Evolutionary conservation across 2,888 invertebrate genomes (phyloP).

Genomic region (Sminthurinus aureus): DNA sequence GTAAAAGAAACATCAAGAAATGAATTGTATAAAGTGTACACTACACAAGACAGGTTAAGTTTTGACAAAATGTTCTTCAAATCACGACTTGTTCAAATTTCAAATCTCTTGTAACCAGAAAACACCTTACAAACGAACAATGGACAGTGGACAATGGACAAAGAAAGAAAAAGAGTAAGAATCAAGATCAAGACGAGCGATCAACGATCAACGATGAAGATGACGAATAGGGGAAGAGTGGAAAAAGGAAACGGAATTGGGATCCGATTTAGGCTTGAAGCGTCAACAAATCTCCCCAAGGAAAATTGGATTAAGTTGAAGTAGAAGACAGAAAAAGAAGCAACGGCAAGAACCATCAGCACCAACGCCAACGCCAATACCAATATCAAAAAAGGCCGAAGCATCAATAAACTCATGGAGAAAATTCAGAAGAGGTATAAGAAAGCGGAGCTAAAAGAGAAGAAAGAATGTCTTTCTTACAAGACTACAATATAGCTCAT

Average conservation of each 20-base stretch:
- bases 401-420: neutral
- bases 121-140: too few relatives aligned
- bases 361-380: too few relatives aligned
- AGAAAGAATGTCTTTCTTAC: neutral
- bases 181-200: neutral
- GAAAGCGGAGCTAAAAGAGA: neutral
- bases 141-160: too few relatives aligned
- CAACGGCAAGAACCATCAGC: too few relatives aligned
- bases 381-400: neutral
- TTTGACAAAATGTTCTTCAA: neutral
- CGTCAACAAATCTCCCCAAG: neutral
- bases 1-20: too few relatives aligned
- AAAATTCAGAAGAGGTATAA: neutral
- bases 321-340: neutral
- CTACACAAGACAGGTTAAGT: neutral
- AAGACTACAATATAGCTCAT: too few relatives aligned
- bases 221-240: neutral
- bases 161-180: neutral
- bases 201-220: neutral
- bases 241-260: neutral
- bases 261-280: neutral
- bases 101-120: too few relatives aligned
- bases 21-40: neutral
- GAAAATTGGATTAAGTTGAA: conserved; percentile 32
- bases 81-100: neutral